phyloP scores from a whole-genome alignment of 2,113 vertebrate species.

The Rattus rattus region DNA sequence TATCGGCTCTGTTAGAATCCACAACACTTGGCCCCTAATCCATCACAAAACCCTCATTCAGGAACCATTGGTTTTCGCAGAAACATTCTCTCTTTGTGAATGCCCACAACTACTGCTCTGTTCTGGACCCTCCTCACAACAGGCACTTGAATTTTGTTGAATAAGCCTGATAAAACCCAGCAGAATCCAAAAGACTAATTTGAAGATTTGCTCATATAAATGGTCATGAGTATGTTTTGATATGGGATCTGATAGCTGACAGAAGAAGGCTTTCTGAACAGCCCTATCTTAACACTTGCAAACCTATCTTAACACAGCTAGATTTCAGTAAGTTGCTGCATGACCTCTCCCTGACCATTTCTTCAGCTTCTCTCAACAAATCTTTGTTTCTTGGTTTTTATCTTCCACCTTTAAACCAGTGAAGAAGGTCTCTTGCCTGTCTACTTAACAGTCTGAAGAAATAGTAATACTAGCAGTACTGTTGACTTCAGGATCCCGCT shows the following conservation, averaged over 20 bases:
- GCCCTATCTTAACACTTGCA: not conserved
- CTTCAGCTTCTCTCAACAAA: not conserved
- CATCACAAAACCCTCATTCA: constrained; percentile 25
- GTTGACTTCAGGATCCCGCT: not conserved
- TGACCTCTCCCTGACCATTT: not conserved
- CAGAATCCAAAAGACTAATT: not conserved
- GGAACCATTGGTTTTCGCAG: not conserved
- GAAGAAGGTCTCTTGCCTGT: not conserved
- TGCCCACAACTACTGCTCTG: not conserved
- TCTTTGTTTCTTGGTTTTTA: not conserved
- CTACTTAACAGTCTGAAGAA: not conserved
- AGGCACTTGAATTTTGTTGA: constrained; percentile 1
- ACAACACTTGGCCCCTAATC: constrained; percentile 20
- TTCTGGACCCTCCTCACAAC: not conserved
- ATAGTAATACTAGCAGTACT: not conserved
- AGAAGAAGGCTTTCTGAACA: not conserved
- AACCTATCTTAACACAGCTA: not conserved
- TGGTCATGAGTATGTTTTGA: not conserved
- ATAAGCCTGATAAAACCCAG: not conserved
- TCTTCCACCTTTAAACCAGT: not conserved
- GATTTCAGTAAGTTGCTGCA: not conserved
- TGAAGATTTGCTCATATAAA: constrained; percentile 28
- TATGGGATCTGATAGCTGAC: not conserved
- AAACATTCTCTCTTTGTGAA: not conserved
- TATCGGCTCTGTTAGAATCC: constrained; percentile 63